Conservation (phyloP, 2,888 invertebrate genomes). For the Rhagonycha lutea region DNA sequence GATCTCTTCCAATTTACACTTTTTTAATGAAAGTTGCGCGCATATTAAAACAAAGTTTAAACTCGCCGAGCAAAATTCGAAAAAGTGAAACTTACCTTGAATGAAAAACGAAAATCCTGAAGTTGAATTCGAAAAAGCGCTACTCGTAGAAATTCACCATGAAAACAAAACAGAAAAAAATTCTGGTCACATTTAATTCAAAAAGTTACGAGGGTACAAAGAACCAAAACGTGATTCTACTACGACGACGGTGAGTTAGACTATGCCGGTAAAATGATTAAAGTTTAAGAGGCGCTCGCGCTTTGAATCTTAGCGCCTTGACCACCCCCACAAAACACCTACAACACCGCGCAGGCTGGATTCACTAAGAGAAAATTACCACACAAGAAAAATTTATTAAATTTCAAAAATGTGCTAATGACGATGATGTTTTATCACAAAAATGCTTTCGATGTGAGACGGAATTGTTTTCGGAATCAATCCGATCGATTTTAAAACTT, state of each 20-base stretch:
- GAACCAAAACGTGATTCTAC: slow-evolving; percentile 16
- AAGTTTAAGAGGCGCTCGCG: slow-evolving; percentile 28
- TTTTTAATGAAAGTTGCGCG: background rate
- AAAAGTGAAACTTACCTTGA: background rate
- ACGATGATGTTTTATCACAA: slow-evolving; percentile 19
- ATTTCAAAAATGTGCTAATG: background rate
- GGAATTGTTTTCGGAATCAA: slow-evolving; percentile 21
- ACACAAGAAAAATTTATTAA: background rate
- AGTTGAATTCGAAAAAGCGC: background rate
- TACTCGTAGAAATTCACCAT: background rate
- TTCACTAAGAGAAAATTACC: background rate
- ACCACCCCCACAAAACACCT: slow-evolving; percentile 28
- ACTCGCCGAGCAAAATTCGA: background rate
- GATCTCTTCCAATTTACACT: slow-evolving; percentile 6
- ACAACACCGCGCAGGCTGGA: background rate
- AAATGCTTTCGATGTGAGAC: slow-evolving; percentile 9
- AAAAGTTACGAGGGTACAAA: background rate
- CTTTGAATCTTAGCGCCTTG: slow-evolving; percentile 30
- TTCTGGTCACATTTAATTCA: background rate
- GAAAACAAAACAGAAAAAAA: background rate
- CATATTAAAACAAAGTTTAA: background rate
- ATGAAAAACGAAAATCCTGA: background rate
- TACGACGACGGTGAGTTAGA: slow-evolving; percentile 20
- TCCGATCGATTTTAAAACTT: slow-evolving; percentile 28
- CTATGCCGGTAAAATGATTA: slow-evolving; percentile 29